Base-by-base conservation (phyloP, 2,888 invertebrate genomes). In the Chrysolina americana region DNA sequence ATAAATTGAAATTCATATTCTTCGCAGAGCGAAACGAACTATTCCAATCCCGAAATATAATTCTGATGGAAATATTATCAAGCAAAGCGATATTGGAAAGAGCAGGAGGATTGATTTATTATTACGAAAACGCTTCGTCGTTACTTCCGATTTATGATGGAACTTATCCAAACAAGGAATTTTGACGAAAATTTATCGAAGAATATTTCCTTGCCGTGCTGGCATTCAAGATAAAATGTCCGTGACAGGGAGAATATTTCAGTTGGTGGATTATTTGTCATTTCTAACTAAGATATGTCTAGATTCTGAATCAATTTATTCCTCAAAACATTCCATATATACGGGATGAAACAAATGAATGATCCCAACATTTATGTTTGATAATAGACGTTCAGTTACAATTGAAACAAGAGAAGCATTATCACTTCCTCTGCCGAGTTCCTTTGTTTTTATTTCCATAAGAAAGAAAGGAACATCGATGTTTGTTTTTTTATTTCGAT, bases 131-230 rank as follows among this genome's bases (percentile, higher is more conserved):
- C 81, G 81, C 82, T 83, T 81, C 78, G 79, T 77, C 78, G 81
- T 83, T 80, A 85, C 84, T 84, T 85, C 85, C 85, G 83, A 84
- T 82, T 83, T 83, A 82, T 80, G 81, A 82, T 83, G 76, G 79
- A 80, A 71, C 72, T 71, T 65, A 70, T 70, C 70, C 70, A 41
- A 74, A 65, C 66, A 70, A 70, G 73, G 65, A 68, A 69, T 59
- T 56, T 69, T 65, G 73, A 73, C 48, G 73, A 69, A 69, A 56
- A 17, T 47, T 73, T 65, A 69, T 69, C 36, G 63, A 65, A 59
- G 69, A 73, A 69, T 69, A 73, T 73, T 53, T 53, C 53, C 53
- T 19, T 53, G 19, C 21, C 4, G 21, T 53, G 17, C 53, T 19
- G 19, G 19, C 17, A 21, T 53, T 65, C 69, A 56, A 36, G 41